Evolutionary conservation across 2,888 invertebrate species (phyloP).

Genomic region (Sphecodes monilicornis): DNA sequence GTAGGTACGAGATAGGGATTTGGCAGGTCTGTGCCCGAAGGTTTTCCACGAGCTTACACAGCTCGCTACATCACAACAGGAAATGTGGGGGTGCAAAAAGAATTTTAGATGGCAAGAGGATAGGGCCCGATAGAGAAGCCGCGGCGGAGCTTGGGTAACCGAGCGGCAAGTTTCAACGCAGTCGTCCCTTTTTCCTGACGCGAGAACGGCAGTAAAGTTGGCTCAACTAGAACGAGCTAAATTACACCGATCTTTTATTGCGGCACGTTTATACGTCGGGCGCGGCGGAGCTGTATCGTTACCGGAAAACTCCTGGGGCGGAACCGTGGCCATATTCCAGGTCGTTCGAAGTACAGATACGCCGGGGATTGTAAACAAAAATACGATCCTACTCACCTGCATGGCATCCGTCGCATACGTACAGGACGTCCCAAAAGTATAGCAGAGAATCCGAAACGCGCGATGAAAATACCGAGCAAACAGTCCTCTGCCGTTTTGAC

Average conservation of each 20-base stretch:
- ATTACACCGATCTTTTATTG: slow-evolving; percentile 69
- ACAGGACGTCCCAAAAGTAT: not conserved
- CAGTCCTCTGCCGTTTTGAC: too few relatives aligned
- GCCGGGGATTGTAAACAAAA: slow-evolving; percentile 70
- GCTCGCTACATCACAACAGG: not conserved
- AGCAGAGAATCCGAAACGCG: too few relatives aligned
- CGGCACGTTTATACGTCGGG: slow-evolving; percentile 59
- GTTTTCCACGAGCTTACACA: not conserved
- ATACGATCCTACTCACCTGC: slow-evolving; percentile 69
- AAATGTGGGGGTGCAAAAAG: not conserved
- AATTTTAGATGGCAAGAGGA: not conserved
- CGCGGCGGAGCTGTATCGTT: slow-evolving; percentile 48
- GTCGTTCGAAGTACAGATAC: slow-evolving; percentile 68
- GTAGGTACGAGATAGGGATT: too few relatives aligned
- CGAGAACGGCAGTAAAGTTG: slow-evolving; percentile 48
- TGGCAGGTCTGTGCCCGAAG: not conserved
- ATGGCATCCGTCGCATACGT: slow-evolving; percentile 1
- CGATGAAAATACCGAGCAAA: too few relatives aligned
- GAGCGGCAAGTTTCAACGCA: slow-evolving; percentile 41
- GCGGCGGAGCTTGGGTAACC: not conserved
- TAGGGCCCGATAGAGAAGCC: not conserved
- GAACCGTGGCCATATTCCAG: slow-evolving; percentile 52
- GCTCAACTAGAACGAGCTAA: slow-evolving; percentile 42
- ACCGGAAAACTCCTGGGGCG: slow-evolving; percentile 43
- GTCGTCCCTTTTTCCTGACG: slow-evolving; percentile 45